Evolutionary conservation across 2,797 vertebrate genomes (phyloP).

Genomic region (Neopelma chrysocephalum): DNA sequence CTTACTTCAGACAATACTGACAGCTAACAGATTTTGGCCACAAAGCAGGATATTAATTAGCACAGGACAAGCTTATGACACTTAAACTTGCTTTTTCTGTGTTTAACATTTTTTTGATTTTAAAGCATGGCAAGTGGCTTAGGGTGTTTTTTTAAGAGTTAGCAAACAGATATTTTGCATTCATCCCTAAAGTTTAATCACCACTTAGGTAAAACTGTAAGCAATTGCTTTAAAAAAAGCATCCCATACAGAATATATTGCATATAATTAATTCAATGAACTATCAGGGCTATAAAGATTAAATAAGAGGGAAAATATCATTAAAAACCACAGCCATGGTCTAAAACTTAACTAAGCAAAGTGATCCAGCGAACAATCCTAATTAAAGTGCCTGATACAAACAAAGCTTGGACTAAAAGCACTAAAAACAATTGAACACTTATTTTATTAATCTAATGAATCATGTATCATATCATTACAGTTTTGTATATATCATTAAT

Average conservation of each 20-base stretch:
- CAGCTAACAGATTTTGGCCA: background rate
- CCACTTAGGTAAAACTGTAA: constrained; percentile 71
- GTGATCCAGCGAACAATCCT: constrained; percentile 92
- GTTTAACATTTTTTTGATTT: background rate
- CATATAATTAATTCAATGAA: constrained; percentile 94
- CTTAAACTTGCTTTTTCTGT: background rate
- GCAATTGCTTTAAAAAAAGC: constrained; percentile 76
- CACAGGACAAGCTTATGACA: background rate
- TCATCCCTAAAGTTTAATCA: constrained; percentile 73
- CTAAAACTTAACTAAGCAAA: constrained; percentile 99
- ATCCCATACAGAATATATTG: constrained; percentile 81
- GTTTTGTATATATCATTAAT: constrained; percentile 99
- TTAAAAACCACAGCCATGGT: constrained; percentile 86
- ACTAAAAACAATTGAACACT: constrained; percentile 92
- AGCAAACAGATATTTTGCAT: constrained; percentile 56
- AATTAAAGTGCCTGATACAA: constrained; percentile 97
- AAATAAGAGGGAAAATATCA: constrained; percentile 95
- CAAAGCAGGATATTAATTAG: background rate
- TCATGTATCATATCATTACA: constrained; percentile 99
- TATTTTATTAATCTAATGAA: constrained; percentile 99
- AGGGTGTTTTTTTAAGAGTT: constrained; percentile 10
- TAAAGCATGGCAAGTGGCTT: background rate
- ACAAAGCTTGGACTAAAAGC: constrained; percentile 87
- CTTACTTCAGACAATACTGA: background rate
- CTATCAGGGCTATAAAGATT: constrained; percentile 94